Evolutionary conservation across 2,888 invertebrate genomes (phyloP).

Genomic region (Lithophane leautieri): DNA sequence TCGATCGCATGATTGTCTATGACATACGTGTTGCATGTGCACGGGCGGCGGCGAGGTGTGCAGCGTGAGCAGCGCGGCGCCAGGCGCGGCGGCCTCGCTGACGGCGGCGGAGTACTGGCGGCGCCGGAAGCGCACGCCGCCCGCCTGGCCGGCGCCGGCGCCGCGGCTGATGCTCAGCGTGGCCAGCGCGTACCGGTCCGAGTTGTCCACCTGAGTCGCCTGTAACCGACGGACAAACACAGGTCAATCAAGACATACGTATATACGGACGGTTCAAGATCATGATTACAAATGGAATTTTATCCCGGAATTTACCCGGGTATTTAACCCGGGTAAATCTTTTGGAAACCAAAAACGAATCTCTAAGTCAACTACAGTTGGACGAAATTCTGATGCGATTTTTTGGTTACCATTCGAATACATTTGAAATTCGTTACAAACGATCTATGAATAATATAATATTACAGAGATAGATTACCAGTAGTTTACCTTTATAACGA

Average conservation of each 20-base stretch:
- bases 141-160: constrained; percentile 90
- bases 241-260: neutral
- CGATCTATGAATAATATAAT: neutral
- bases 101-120: constrained; percentile 93
- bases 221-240: constrained; percentile 70
- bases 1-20: no score
- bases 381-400: neutral
- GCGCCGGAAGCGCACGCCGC: constrained; percentile 92
- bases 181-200: constrained; percentile 96
- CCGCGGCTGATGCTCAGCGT: constrained; percentile 94
- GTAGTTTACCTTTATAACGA: constrained; percentile 93
- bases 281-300: neutral
- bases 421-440: neutral
- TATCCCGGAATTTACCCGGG: neutral
- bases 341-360: neutral
- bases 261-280: neutral
- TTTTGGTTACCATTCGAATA: neutral
- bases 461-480: neutral
- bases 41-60: constrained; percentile 88
- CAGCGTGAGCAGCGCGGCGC: constrained; percentile 93
- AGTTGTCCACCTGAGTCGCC: constrained; percentile 96
- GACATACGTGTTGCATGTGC: constrained; percentile 36
- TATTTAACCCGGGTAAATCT: neutral
- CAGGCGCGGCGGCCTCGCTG: constrained; percentile 94
- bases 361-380: neutral